Conservation (phyloP, 2,113 vertebrate species). For the Herpetotheres cachinnans region DNA sequence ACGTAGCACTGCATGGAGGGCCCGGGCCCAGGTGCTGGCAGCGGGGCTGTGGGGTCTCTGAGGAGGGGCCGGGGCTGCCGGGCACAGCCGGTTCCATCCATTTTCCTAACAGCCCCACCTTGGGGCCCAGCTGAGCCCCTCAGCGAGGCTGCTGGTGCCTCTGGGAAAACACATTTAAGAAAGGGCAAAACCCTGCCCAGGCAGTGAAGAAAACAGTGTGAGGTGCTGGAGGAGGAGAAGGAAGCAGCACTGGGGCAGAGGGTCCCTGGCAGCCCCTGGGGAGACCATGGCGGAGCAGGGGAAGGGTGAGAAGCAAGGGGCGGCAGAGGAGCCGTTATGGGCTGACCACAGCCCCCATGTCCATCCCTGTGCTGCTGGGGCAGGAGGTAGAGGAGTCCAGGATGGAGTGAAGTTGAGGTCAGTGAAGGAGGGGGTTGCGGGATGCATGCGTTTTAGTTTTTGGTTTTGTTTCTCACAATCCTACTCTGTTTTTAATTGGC, state of each 20-base stretch:
- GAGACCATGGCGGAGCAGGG: rapidly evolving
- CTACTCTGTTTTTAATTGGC: not conserved
- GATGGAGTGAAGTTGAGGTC: not conserved
- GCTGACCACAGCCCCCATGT: rapidly evolving
- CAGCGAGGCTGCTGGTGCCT: not conserved
- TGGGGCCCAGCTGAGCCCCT: not conserved
- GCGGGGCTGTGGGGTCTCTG: not conserved
- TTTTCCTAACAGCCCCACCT: not conserved
- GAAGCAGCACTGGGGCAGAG: rapidly evolving
- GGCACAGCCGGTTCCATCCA: not conserved
- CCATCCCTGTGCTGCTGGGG: rapidly evolving
- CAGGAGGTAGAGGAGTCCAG: too few species aligned
- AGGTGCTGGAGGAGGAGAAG: too few species aligned
- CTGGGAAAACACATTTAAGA: not conserved
- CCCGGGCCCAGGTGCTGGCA: not conserved
- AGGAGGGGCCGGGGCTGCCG: not conserved
- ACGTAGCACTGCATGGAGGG: too few species aligned
- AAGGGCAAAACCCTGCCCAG: rapidly evolving
- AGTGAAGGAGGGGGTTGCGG: not conserved
- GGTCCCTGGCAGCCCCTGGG: rapidly evolving
- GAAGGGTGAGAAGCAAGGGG: not conserved
- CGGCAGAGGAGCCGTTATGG: not conserved
- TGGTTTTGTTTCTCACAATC: not conserved
- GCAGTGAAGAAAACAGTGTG: rapidly evolving
- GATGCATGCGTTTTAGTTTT: not conserved